phyloP scores from a whole-genome alignment of 2,888 invertebrate species.

The Ceratothoa steindachneri region DNA sequence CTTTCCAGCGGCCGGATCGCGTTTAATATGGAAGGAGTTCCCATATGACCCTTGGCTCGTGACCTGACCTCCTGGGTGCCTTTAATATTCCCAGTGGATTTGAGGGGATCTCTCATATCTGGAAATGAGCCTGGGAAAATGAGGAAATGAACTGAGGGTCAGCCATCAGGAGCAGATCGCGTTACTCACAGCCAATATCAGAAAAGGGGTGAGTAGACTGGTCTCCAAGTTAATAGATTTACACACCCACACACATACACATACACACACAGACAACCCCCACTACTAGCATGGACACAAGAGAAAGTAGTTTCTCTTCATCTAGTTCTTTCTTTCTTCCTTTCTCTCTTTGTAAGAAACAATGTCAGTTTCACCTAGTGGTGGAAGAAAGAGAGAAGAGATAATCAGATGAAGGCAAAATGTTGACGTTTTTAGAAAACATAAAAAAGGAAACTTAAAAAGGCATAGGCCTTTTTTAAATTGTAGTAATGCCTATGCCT shows the following conservation, averaged over 20 bases:
- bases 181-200: neutral
- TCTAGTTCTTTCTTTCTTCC: neutral
- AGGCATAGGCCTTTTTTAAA: no score
- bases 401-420: no score
- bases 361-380: no score
- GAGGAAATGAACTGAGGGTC: neutral
- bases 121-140: neutral
- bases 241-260: no score
- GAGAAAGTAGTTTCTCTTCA: no score
- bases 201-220: neutral
- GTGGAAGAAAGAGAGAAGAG: no score
- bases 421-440: no score
- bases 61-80: neutral
- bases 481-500: no score
- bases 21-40: neutral
- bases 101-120: neutral
- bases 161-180: neutral
- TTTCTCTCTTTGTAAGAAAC: neutral
- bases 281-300: no score
- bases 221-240: no score
- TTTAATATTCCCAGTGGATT: neutral
- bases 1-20: neutral
- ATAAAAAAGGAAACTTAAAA: no score
- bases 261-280: no score
- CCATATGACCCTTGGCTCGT: neutral